phyloP scores from a whole-genome alignment of 2,888 invertebrate genomes.

The Notodonta dromedarius region DNA sequence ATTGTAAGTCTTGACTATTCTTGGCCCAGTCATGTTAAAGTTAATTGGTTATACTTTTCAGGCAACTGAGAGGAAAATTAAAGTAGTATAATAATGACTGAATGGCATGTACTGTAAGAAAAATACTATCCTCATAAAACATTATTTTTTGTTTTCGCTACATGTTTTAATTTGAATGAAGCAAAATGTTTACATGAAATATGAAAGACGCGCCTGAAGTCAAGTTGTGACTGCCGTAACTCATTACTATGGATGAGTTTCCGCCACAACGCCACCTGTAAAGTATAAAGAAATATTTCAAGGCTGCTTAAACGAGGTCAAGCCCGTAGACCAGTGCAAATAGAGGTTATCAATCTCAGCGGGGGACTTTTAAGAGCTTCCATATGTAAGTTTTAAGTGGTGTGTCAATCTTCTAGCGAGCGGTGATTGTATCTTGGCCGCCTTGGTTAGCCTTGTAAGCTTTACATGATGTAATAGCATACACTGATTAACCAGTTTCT shows the following conservation, averaged over 20 bases:
- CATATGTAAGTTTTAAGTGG: constrained; percentile 32
- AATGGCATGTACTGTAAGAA: too few relatives aligned
- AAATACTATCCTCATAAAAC: too few relatives aligned
- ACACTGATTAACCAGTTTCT: too few relatives aligned
- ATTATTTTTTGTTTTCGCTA: too few relatives aligned
- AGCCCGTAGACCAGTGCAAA: constrained; percentile 36
- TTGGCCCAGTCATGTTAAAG: neutral
- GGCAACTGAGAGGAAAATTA: too few relatives aligned
- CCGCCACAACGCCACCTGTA: constrained; percentile 21
- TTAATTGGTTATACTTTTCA: too few relatives aligned
- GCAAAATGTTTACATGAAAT: too few relatives aligned
- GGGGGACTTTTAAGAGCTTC: constrained; percentile 44
- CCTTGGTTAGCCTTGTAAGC: neutral
- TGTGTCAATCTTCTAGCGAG: constrained; percentile 16
- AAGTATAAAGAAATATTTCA: constrained; percentile 40
- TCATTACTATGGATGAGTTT: neutral
- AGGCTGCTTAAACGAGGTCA: constrained; percentile 44
- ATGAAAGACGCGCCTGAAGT: neutral
- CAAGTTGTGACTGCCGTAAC: neutral
- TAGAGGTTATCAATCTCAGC: constrained; percentile 52
- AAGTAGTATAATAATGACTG: too few relatives aligned
- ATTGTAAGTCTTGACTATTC: neutral
- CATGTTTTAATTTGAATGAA: too few relatives aligned
- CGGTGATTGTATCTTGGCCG: constrained; percentile 11
- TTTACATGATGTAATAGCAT: neutral